These are phyloP conservation scores for Drosophila triauraria DNA, from an alignment of 1,140 invertebrate genomes.

Conservation along the genomic window DNA sequence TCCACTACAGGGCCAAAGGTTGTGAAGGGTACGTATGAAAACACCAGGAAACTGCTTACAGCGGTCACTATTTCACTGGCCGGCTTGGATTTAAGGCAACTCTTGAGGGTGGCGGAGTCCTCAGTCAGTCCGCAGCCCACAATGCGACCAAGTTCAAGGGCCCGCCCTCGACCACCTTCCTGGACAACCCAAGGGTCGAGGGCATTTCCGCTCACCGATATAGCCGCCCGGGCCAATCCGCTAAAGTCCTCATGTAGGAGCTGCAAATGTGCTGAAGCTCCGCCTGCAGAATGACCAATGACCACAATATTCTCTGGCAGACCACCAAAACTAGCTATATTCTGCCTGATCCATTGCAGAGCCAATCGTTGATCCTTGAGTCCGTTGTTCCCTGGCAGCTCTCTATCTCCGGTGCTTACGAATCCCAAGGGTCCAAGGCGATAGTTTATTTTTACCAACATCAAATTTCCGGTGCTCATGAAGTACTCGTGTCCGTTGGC, in stretches of 20 bases:
- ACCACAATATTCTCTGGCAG: conserved; percentile 86
- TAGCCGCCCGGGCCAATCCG: conserved; percentile 45
- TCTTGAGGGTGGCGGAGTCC: conserved; percentile 85
- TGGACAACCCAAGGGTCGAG: conserved; percentile 83
- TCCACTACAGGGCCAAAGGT: conserved; percentile 88
- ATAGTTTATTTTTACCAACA: conserved; percentile 88
- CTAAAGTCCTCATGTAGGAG: conserved; percentile 86
- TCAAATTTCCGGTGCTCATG: conserved; percentile 87
- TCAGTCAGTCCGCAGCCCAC: conserved; percentile 86
- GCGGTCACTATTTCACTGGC: conserved; percentile 69
- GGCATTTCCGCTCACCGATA: conserved; percentile 71
- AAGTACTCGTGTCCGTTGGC: conserved; percentile 86
- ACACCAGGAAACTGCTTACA: conserved; percentile 66
- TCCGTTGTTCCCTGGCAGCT: conserved; percentile 70
- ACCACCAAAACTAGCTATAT: conserved; percentile 88
- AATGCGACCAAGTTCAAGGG: conserved; percentile 86
- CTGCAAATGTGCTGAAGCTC: conserved; percentile 88
- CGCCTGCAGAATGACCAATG: conserved; percentile 87
- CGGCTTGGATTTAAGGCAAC: conserved; percentile 86
- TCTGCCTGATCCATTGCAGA: conserved; percentile 49
- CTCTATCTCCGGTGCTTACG: conserved; percentile 66
- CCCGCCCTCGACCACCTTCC: conserved; percentile 86
- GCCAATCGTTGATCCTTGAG: conserved; percentile 74
- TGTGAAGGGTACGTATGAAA: conserved; percentile 87
- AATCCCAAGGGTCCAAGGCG: conserved; percentile 87